Conservation (phyloP, 2,888 invertebrate genomes). For the Candidula unifasciata region DNA sequence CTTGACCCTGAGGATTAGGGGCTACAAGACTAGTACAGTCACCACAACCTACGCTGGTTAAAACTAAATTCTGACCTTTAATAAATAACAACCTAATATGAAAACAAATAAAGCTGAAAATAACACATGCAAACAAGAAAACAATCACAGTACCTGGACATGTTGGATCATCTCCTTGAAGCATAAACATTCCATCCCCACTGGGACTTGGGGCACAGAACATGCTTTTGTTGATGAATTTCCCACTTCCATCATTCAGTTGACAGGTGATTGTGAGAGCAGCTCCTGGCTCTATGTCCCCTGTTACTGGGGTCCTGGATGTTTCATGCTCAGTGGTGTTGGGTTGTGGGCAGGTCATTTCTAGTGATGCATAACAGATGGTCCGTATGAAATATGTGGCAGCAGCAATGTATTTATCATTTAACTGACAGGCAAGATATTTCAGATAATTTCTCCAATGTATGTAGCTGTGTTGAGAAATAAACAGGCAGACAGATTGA, state of each 20-base stretch:
- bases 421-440: too few relatives aligned
- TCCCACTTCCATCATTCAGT: constrained; percentile 38
- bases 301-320: constrained; percentile 19
- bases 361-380: not conserved
- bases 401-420: too few relatives aligned
- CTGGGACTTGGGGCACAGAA: constrained; percentile 55
- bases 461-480: too few relatives aligned
- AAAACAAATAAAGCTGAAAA: not conserved
- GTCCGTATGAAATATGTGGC: too few relatives aligned
- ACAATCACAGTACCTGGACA: constrained; percentile 59
- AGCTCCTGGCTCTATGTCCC: constrained; percentile 36
- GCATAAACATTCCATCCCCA: constrained; percentile 12
- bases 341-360: constrained; percentile 21
- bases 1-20: too few relatives aligned
- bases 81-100: too few relatives aligned
- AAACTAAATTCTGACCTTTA: too few relatives aligned
- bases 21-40: too few relatives aligned
- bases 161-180: constrained; percentile 55
- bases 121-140: not conserved
- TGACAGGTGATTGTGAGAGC: constrained; percentile 55
- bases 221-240: constrained; percentile 53
- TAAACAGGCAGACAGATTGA: too few relatives aligned
- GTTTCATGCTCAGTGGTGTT: constrained; percentile 11
- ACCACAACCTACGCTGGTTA: too few relatives aligned
- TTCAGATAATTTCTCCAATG: too few relatives aligned